Conservation (phyloP, 2,113 vertebrate genomes). For the Progne subis region DNA sequence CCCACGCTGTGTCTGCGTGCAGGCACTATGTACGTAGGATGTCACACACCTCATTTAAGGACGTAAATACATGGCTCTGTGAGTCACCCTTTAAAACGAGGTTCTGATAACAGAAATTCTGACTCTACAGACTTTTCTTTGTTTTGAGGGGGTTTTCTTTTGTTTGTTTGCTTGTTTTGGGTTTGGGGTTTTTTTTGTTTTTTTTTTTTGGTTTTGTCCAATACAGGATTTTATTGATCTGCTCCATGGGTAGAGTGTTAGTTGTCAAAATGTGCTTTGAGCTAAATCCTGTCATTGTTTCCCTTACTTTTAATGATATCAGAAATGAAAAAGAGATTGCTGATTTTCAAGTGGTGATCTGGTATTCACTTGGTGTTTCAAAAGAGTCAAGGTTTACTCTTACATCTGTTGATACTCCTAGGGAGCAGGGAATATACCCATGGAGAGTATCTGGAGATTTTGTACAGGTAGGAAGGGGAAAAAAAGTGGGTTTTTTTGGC, state of each 20-base stretch:
- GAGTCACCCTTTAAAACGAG: neutral
- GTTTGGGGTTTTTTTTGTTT: too few species aligned
- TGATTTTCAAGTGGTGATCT: neutral
- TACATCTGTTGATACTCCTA: neutral
- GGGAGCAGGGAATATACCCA: neutral
- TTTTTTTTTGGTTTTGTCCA: neutral
- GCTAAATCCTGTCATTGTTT: neutral
- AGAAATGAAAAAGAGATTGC: neutral
- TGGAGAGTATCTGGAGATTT: neutral
- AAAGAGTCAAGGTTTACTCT: neutral
- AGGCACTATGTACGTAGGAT: neutral
- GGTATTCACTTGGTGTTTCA: neutral
- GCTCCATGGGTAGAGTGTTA: neutral
- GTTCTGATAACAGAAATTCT: neutral
- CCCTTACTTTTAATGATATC: neutral
- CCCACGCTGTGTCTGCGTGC: fast-evolving
- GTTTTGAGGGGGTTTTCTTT: neutral
- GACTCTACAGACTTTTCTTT: neutral
- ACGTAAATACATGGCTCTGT: neutral
- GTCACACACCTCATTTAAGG: neutral
- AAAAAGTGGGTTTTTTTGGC: fast-evolving
- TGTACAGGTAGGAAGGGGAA: neutral
- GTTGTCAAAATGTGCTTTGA: neutral
- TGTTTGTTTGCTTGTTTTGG: neutral
- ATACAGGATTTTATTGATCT: neutral